Evolutionary conservation across 2,113 vertebrate species (phyloP), one percentile per base, ranked within the genome.

Genomic region (Nothobranchius furzeri): DNA sequence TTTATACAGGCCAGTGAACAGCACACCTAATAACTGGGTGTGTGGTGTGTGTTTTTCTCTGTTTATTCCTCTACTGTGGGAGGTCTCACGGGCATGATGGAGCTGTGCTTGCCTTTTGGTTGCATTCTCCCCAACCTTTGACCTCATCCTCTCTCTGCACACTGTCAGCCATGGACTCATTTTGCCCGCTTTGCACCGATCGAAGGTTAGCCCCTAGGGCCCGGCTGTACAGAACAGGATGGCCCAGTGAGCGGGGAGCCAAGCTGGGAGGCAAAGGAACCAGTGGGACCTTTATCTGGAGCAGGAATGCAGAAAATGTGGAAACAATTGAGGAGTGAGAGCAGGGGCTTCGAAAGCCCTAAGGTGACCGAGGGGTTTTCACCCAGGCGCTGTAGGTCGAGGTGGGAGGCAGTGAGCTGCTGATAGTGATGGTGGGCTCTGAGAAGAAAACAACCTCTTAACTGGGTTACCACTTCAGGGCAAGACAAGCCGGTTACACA

Each of bases 281-380:
- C 79, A 79, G 69, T 76, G 17, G 81, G 76, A 87, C 88, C 78
- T 93, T 92, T 93, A 93, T 94, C 92, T 91, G 70, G 78, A 86
- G 69, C 90, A 93, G 90, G 92, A 94, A 93, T 94, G 91, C 91
- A 93, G 91, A 94, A 93, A 92, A 93, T 93, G 91, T 87, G 85
- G 89, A 90, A 93, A 92, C 92, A 93, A 93, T 93, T 80, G 89
- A 69, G 64, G 83, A 85, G 80, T 77, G 85, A 91, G 88, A 82
- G 80, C 83, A 24, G 49, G 63, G 74, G 82, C 88, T 86, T 85
- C 91, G 88, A 88, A 89, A 87, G 88, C 79, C 88, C 81, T 12
- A 69, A 89, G 88, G 91, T 92, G 92, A 93, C 88, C 20, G 92
- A 90, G 90, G 85, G 82, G 79, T 86, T 89, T 91, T 90, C 75